phyloP scores from a whole-genome alignment of 2,888 invertebrate species.

The Yponomeuta malinellus region DNA sequence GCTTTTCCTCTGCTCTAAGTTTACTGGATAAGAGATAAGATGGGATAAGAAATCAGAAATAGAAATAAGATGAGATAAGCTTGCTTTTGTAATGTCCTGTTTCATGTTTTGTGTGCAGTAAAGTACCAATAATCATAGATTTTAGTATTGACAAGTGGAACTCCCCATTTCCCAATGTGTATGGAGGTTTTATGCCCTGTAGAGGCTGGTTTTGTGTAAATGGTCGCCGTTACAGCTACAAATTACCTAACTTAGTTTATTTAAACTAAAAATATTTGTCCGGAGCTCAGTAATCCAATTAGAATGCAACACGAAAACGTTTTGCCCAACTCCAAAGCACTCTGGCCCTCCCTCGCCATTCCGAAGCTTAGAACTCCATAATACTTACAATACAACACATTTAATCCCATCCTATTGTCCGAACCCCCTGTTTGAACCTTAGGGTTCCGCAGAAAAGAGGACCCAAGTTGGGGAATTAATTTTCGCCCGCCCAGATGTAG shows the following conservation, averaged over 20 bases:
- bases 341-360: constrained; percentile 6
- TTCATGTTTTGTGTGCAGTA: too few relatives aligned
- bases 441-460: constrained; percentile 25
- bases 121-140: too few relatives aligned
- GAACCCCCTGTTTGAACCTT: constrained; percentile 33
- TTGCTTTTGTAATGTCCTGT: too few relatives aligned
- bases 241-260: background rate
- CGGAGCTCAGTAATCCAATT: background rate
- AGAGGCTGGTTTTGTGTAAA: too few relatives aligned
- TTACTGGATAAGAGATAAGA: too few relatives aligned
- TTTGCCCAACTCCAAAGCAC: constrained; percentile 10
- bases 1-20: too few relatives aligned
- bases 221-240: too few relatives aligned
- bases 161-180: too few relatives aligned
- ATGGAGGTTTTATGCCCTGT: too few relatives aligned
- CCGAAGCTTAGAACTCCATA: constrained; percentile 50
- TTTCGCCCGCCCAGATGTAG: constrained; percentile 50
- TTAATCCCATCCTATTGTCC: constrained; percentile 66
- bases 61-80: too few relatives aligned
- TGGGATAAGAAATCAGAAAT: too few relatives aligned
- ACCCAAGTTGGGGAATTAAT: background rate
- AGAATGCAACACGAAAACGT: background rate
- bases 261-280: background rate
- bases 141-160: too few relatives aligned
- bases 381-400: constrained; percentile 62